Evolutionary conservation across 2,888 invertebrate species (phyloP).

Genomic region (Acleris cristana): DNA sequence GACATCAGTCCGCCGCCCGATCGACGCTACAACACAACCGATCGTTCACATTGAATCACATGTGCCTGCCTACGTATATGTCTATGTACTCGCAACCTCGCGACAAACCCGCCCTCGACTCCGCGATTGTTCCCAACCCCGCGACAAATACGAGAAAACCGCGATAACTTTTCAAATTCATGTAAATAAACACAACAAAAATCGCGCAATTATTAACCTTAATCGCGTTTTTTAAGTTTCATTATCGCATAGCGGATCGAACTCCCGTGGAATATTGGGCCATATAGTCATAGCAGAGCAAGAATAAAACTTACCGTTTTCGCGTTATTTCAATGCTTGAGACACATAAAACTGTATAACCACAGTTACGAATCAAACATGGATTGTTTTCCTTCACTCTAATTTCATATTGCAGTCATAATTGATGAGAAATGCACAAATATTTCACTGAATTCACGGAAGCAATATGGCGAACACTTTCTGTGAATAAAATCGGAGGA

Average conservation of each 20-base stretch:
- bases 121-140: conserved; percentile 60
- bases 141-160: conserved; percentile 73
- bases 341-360: conserved; percentile 63
- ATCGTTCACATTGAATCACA: conserved; percentile 78
- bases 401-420: conserved; percentile 80
- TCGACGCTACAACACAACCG: conserved; percentile 69
- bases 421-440: conserved; percentile 78
- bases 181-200: conserved; percentile 85
- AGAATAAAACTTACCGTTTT: conserved; percentile 82
- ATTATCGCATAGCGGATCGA: conserved; percentile 85
- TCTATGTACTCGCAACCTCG: conserved; percentile 73
- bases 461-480: conserved; percentile 84
- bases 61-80: conserved; percentile 75
- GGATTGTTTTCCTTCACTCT: conserved; percentile 74
- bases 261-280: conserved; percentile 85
- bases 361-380: conserved; percentile 57
- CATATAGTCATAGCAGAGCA: conserved; percentile 83
- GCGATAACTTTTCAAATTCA: conserved; percentile 83
- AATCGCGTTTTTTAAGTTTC: conserved; percentile 85
- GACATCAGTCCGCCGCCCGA: conserved; percentile 64
- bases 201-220: conserved; percentile 85
- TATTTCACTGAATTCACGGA: conserved; percentile 81
- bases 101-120: conserved; percentile 72
- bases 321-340: conserved; percentile 58
- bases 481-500: conserved; percentile 83